Evolutionary conservation across 2,797 vertebrate species (phyloP).

Genomic region (Phrynocephalus guinanensis): DNA sequence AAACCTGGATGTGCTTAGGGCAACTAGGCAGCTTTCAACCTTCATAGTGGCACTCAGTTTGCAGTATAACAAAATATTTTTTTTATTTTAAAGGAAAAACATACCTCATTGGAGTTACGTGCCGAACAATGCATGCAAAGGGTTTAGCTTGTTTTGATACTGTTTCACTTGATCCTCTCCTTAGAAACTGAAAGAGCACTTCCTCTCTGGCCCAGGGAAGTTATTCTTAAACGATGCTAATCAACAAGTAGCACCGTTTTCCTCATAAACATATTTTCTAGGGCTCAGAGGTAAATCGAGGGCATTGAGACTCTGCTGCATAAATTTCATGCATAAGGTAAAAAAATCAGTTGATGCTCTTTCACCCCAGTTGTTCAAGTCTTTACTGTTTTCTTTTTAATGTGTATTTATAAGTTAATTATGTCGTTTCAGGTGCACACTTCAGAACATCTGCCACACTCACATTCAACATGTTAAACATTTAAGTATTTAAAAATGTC

Average conservation of each 20-base stretch:
- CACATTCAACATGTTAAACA: no score
- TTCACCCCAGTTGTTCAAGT: neutral
- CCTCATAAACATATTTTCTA: constrained; percentile 62
- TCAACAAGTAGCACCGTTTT: constrained; percentile 59
- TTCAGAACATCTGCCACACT: neutral
- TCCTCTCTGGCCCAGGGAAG: constrained; percentile 80
- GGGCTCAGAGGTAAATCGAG: constrained; percentile 44
- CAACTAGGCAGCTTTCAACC: no score
- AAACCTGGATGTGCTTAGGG: neutral
- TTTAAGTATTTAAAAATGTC: no score
- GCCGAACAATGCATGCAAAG: constrained; percentile 55
- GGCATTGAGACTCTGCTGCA: constrained; percentile 40
- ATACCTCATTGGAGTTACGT: constrained; percentile 58
- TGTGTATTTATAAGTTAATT: neutral
- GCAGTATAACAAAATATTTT: neutral
- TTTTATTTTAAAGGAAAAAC: neutral
- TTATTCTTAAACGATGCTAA: constrained; percentile 67
- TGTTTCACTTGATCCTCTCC: constrained; percentile 79
- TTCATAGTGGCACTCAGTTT: neutral
- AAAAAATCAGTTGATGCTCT: neutral
- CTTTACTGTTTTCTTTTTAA: constrained; percentile 22
- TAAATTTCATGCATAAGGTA: constrained; percentile 31
- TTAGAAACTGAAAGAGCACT: constrained; percentile 78
- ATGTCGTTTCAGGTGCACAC: neutral
- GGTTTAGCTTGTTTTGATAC: constrained; percentile 71